These are phyloP conservation scores for Anoplopoma fimbria DNA, from an alignment of 2,113 vertebrate species.

Conservation along the genomic window DNA sequence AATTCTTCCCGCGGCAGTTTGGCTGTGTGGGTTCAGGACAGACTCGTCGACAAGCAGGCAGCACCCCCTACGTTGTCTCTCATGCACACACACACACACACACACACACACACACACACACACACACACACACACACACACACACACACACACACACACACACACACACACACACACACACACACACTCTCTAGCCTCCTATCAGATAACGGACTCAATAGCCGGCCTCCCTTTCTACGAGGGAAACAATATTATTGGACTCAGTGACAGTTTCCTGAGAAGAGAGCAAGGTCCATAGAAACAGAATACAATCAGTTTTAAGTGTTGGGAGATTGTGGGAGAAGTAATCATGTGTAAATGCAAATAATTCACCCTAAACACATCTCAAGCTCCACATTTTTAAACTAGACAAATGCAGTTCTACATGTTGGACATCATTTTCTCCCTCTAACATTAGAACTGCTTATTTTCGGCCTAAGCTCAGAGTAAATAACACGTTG, in stretches of 20 bases:
- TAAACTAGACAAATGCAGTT: conserved; percentile 7
- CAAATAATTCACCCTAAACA: background rate
- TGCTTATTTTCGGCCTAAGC: background rate
- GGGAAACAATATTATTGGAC: conserved; percentile 49
- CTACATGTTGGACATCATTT: background rate
- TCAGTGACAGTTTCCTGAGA: conserved; percentile 53
- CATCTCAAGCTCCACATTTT: background rate
- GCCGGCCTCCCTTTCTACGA: conserved; percentile 38
- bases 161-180: conserved; percentile 15
- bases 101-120: conserved; percentile 15
- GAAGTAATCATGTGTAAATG: background rate
- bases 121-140: conserved; percentile 15
- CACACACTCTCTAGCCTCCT: conserved; percentile 14
- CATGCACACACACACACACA: conserved; percentile 19
- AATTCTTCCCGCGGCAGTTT: conserved; percentile 72
- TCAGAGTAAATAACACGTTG: conserved; percentile 23
- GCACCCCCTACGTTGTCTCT: conserved; percentile 25
- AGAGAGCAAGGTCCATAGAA: conserved; percentile 21
- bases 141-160: conserved; percentile 21
- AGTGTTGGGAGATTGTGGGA: background rate
- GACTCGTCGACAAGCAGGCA: conserved; percentile 51
- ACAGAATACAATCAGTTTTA: conserved; percentile 13
- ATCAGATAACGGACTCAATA: conserved; percentile 57
- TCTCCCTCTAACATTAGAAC: background rate
- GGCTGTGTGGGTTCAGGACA: conserved; percentile 59